phyloP scores from a whole-genome alignment of 2,797 vertebrate genomes.

The Sparus aurata region DNA sequence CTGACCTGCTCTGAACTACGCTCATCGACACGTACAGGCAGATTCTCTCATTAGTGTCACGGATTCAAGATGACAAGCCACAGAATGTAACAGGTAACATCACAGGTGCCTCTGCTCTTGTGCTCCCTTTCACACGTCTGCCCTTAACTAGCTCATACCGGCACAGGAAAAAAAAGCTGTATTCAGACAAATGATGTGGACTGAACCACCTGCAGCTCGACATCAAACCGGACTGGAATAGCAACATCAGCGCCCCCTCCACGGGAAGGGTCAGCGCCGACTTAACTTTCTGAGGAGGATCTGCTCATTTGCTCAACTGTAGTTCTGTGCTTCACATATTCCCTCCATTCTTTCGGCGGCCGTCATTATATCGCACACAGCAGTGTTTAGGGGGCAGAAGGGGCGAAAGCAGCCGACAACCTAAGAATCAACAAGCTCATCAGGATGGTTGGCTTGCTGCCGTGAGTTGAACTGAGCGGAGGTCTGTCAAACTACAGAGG shows the following conservation, averaged over 20 bases:
- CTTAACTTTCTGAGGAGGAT: constrained; percentile 11
- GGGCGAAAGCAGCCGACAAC: constrained; percentile 8
- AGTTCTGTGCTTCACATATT: constrained; percentile 4
- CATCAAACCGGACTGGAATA: constrained; percentile 31
- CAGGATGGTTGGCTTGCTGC: constrained; percentile 5
- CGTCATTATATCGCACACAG: constrained; percentile 26
- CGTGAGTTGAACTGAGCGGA: not conserved
- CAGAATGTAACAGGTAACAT: constrained; percentile 5
- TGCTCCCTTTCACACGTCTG: not conserved
- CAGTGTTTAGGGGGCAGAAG: not conserved
- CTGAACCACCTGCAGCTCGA: constrained; percentile 14
- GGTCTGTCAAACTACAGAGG: not conserved
- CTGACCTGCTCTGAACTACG: not conserved
- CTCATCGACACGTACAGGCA: not conserved
- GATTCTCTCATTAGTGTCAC: not conserved
- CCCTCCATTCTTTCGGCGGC: constrained; percentile 9
- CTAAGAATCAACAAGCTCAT: constrained; percentile 21
- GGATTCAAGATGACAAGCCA: not conserved
- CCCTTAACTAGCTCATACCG: not conserved
- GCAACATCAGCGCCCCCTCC: not conserved
- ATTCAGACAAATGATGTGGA: constrained; percentile 1
- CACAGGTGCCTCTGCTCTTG: not conserved
- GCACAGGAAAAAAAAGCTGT: not conserved
- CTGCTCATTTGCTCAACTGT: not conserved
- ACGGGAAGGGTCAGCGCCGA: not conserved